A percentile compares a stretch with the other conserved stretches of the same genome.
phyloP scores from a whole-genome alignment of 64 coral and sea anemone species.

The Montipora capricornis region DNA sequence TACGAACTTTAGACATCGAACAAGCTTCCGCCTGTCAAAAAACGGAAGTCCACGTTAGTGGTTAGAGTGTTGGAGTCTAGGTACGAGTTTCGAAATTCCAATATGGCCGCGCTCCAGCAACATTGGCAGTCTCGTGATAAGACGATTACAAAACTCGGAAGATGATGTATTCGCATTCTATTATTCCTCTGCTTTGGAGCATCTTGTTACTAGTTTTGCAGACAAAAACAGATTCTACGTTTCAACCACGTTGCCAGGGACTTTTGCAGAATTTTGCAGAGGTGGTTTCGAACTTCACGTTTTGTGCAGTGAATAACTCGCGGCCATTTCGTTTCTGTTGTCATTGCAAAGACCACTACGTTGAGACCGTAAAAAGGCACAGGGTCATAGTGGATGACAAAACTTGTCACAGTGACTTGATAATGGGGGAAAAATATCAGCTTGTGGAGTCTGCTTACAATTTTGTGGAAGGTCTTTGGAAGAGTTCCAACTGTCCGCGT shows the following conservation, averaged over 20 bases:
- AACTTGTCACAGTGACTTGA: background rate
- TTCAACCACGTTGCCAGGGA: background rate
- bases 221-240: background rate
- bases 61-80: background rate
- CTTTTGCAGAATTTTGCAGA: conserved; percentile 35
- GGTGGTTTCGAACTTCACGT: conserved; percentile 52
- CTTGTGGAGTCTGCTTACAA: conserved; percentile 44
- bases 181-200: background rate
- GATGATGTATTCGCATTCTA: background rate
- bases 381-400: background rate
- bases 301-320: conserved; percentile 50
- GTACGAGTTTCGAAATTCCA: background rate
- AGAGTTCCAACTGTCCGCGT: conserved; percentile 34
- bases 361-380: background rate
- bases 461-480: conserved; percentile 51
- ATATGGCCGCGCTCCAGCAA: background rate
- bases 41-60: too few species aligned
- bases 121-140: too few species aligned
- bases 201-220: conserved; percentile 17
- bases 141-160: background rate
- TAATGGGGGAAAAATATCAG: conserved; percentile 48
- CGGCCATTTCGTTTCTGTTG: conserved; percentile 63
- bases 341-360: background rate
- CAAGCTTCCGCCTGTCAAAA: too few species aligned
- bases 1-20: too few species aligned